A percentile compares a stretch with the other conserved stretches of the same genome.
phyloP scores from a whole-genome alignment of 2,797 vertebrate species.

The Catamblyrhynchus diadema region DNA sequence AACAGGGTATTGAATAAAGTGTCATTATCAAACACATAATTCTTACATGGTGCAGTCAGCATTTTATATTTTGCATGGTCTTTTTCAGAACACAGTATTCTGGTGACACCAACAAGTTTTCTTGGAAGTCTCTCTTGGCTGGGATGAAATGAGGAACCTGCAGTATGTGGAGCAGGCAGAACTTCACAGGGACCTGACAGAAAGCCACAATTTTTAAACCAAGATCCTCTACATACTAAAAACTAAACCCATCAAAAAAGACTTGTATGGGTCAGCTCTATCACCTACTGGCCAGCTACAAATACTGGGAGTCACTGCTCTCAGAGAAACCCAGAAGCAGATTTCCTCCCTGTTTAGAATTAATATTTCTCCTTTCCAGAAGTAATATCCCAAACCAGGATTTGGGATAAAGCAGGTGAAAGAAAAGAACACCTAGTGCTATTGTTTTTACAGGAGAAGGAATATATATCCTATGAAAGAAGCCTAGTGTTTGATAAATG shows the following conservation, averaged over 20 bases:
- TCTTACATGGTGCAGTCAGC: background rate
- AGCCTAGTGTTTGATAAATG: background rate
- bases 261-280: background rate
- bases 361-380: background rate
- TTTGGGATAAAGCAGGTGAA: background rate
- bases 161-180: background rate
- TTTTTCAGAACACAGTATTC: background rate
- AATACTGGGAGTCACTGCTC: background rate
- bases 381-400: background rate
- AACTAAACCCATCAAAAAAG: background rate
- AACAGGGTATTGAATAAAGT: background rate
- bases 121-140: background rate
- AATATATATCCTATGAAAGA: background rate
- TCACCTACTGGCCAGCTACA: background rate
- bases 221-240: background rate
- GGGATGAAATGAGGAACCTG: background rate
- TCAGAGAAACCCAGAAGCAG: accelerated
- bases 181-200: background rate
- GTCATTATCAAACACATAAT: background rate
- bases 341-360: background rate
- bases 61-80: background rate
- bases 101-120: background rate
- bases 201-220: background rate
- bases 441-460: background rate
- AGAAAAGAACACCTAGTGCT: background rate